Evolutionary conservation across 2,797 vertebrate species (phyloP).

Genomic region (Leucoraja ocellata): DNA sequence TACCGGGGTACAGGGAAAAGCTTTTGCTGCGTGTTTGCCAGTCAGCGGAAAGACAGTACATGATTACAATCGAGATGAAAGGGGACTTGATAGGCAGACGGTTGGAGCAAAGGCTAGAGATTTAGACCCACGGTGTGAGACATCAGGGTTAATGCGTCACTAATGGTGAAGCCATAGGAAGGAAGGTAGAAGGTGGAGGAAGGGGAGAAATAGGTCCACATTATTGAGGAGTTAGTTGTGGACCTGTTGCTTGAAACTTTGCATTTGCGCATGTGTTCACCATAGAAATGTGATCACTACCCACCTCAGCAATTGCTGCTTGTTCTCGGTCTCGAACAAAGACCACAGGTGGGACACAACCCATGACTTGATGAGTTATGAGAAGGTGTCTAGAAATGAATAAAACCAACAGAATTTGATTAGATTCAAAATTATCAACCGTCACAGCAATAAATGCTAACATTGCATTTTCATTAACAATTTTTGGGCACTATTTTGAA

Average conservation of each 20-base stretch:
- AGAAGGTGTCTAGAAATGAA: slow-evolving; percentile 57
- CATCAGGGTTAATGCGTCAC: too few relatives aligned
- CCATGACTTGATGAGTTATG: slow-evolving; percentile 55
- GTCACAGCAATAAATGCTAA: neutral
- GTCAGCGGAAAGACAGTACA: too few relatives aligned
- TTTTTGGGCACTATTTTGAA: neutral
- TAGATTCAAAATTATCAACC: neutral
- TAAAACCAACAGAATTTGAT: neutral
- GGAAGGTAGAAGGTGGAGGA: too few relatives aligned
- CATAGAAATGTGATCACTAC: neutral
- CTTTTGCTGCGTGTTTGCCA: too few relatives aligned
- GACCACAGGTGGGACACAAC: slow-evolving; percentile 56
- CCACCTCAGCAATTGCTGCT: slow-evolving; percentile 56
- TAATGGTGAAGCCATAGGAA: too few relatives aligned
- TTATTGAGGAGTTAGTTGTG: neutral
- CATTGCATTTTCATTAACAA: neutral
- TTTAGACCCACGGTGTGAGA: too few relatives aligned
- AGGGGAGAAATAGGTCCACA: too few relatives aligned
- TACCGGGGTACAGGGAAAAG: too few relatives aligned
- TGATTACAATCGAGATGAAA: too few relatives aligned
- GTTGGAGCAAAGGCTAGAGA: too few relatives aligned
- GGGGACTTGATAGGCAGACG: too few relatives aligned
- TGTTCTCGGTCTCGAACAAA: slow-evolving; percentile 61
- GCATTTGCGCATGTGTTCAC: neutral
- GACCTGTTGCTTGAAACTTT: neutral